phyloP scores from a whole-genome alignment of 2,888 invertebrate species.

The Lapara coniferarum region DNA sequence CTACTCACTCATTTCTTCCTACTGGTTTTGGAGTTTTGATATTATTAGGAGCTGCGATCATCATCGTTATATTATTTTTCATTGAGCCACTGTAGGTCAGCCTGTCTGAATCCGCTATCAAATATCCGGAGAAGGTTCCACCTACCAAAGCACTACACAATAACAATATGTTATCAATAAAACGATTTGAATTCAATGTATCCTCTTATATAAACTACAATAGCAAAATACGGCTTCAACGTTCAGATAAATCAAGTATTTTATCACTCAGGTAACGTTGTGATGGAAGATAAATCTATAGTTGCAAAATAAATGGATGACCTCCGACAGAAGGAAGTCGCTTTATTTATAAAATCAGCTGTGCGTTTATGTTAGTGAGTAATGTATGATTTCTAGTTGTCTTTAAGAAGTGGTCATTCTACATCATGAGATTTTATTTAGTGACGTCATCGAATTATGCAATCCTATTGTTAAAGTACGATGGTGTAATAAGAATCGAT shows the following conservation, averaged over 20 bases:
- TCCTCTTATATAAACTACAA: neutral
- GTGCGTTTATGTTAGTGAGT: constrained; percentile 14
- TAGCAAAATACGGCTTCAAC: too few species aligned
- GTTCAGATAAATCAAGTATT: constrained; percentile 3
- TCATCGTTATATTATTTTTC: too few species aligned
- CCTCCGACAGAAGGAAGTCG: constrained; percentile 11
- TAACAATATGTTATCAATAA: neutral
- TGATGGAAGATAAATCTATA: constrained; percentile 11
- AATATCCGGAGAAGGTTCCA: too few species aligned
- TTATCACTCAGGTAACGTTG: neutral
- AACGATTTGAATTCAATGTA: neutral
- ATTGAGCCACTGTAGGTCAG: too few species aligned
- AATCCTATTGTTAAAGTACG: neutral
- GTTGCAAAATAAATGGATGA: constrained; percentile 6
- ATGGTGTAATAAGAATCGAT: neutral
- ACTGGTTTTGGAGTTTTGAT: too few species aligned
- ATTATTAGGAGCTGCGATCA: too few species aligned
- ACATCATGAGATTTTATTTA: neutral
- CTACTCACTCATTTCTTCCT: too few species aligned
- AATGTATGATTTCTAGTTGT: constrained; percentile 1
- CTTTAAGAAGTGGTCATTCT: neutral
- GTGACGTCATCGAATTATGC: constrained; percentile 10
- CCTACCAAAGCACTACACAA: too few species aligned
- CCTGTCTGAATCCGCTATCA: too few species aligned
- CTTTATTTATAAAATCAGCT: constrained; percentile 18